Evolutionary conservation across 1,140 invertebrate genomes (phyloP), one percentile per base, ranked within the genome.

Genomic region (Tribolium madens): DNA sequence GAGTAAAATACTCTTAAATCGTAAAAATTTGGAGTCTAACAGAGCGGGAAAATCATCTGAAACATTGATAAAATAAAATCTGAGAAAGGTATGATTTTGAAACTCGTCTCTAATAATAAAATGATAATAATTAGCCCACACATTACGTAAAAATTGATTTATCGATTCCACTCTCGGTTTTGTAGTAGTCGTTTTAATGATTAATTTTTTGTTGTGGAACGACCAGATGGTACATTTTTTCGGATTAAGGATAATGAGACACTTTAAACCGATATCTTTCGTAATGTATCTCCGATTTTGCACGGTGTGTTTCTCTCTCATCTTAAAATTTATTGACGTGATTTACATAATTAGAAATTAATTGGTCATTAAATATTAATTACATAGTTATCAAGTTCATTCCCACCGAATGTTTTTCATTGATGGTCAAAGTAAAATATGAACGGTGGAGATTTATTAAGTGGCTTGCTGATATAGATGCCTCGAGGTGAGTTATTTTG

Each of bases 291-390:
- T 57, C 7, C 52, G 52, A 57, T 57, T 57, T 57, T 18, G 52
- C 52, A 57, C 52, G 52, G 52, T 57, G 18, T 64, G 26, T 64
- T 64, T 64, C 57, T 31, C 13, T 26, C 18, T 21, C 14, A n/a
- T 57, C 17, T 33, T 9, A 33, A 42, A 64, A 64, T 64, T 64
- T 64, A 64, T 64, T 64, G 57, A 64, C 57, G 21, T 14, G 57
- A 64, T 64, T 64, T 64, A 33, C 57, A 64, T 64, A 64, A 64
- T 64, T 64, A 33, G n/a, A 26, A 33, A 64, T 64, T 64, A 64
- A 64, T 64, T 64, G 57, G 12, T 64, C 57, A 64, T 64, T 64
- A 64, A 64, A 64, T 64, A 64, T 64, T 64, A 64, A 64, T 64
- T 33, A 33, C 26, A 64, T 64, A 64, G 10, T 64, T 64, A 33